Percentiles rank a stretch among this genome's conserved stretches.
phyloP scores from a whole-genome alignment of 2,888 invertebrate genomes.

The Aphidoletes aphidimyza region DNA sequence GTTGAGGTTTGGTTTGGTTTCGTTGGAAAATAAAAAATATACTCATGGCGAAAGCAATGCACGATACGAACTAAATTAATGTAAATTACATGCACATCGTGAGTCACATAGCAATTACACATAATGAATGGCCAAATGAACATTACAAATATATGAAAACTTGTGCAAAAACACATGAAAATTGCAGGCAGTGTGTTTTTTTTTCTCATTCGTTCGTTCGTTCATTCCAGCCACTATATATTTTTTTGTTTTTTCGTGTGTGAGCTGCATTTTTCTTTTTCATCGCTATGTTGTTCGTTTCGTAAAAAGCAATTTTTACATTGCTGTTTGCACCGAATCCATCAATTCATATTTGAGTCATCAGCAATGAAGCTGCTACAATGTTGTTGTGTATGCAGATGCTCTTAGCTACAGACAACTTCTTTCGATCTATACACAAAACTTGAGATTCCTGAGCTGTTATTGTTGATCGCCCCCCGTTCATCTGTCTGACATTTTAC shows the following conservation, averaged over 20 bases:
- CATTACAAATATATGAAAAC: slow-evolving; percentile 47
- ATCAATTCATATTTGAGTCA: slow-evolving; percentile 46
- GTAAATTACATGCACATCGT: slow-evolving; percentile 53
- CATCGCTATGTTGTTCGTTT: background rate
- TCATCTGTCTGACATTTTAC: slow-evolving; percentile 44
- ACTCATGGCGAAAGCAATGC: slow-evolving; percentile 40
- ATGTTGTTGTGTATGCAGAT: background rate
- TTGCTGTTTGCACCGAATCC: slow-evolving; percentile 49
- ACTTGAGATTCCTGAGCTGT: too few species aligned
- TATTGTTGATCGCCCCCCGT: background rate
- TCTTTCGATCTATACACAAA: background rate
- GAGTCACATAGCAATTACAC: slow-evolving; percentile 46
- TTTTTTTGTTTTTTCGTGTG: background rate
- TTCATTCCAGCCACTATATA: too few species aligned
- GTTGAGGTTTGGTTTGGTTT: too few species aligned
- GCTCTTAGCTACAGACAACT: slow-evolving; percentile 17
- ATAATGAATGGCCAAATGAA: slow-evolving; percentile 30
- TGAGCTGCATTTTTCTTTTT: background rate
- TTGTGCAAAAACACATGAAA: slow-evolving; percentile 46
- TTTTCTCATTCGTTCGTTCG: background rate
- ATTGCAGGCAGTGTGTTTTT: background rate
- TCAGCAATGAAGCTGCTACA: slow-evolving; percentile 21
- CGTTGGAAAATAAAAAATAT: too few species aligned
- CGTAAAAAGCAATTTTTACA: background rate
- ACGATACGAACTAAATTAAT: slow-evolving; percentile 50